Evolutionary conservation across 2,888 invertebrate species (phyloP).

Genomic region (Acrobasis suavella): DNA sequence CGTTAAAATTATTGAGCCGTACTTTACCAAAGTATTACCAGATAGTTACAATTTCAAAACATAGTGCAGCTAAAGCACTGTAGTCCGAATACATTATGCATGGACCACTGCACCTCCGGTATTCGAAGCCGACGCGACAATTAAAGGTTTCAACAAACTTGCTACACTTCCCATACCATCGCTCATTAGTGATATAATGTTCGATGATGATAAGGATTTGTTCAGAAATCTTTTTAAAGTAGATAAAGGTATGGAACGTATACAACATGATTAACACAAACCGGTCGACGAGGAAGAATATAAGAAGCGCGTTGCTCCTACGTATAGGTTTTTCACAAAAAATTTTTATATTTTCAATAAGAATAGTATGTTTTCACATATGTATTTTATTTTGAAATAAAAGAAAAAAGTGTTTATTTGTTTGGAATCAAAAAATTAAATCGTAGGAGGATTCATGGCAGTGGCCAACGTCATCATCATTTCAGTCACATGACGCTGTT

Average conservation of each 20-base stretch:
- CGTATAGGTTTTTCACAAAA: too few species aligned
- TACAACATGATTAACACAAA: background rate
- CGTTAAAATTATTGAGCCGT: too few species aligned
- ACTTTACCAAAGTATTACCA: too few species aligned
- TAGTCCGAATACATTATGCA: slow-evolving; percentile 55
- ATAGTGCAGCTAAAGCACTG: slow-evolving; percentile 26
- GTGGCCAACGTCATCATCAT: too few species aligned
- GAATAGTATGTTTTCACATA: too few species aligned
- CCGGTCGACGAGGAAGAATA: background rate
- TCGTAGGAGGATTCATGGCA: too few species aligned
- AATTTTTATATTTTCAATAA: too few species aligned
- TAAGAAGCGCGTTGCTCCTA: too few species aligned
- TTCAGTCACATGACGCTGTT: too few species aligned
- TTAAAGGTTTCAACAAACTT: slow-evolving; percentile 63
- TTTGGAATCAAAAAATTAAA: too few species aligned
- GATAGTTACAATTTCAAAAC: slow-evolving; percentile 4
- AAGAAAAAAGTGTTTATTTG: too few species aligned
- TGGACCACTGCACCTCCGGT: slow-evolving; percentile 53
- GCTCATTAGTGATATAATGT: slow-evolving; percentile 11
- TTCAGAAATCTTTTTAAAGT: slow-evolving; percentile 24
- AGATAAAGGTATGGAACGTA: background rate
- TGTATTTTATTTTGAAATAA: too few species aligned
- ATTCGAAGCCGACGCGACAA: slow-evolving; percentile 63
- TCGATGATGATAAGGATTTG: slow-evolving; percentile 2
- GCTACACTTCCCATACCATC: slow-evolving; percentile 53